Conservation (phyloP, 2,888 invertebrate genomes). For the Pachydiplax longipennis region DNA sequence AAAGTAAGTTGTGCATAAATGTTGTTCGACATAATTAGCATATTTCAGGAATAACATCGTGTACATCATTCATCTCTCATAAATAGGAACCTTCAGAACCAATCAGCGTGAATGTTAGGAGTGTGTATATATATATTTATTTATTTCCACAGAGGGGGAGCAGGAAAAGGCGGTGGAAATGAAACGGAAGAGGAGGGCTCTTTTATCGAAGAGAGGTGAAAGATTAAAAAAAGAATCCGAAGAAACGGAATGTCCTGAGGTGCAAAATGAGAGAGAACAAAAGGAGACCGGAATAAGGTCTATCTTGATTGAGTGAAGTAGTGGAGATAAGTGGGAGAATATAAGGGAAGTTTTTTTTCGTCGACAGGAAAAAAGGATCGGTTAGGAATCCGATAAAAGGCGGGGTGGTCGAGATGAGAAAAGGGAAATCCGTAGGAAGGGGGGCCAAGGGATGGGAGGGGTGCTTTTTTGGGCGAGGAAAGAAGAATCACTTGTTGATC, state of each 20-base stretch:
- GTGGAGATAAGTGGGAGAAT: slow-evolving; percentile 15
- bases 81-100: too few species aligned
- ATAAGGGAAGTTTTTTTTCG: slow-evolving; percentile 1
- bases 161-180: background rate
- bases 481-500: slow-evolving; percentile 45
- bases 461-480: background rate
- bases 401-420: background rate
- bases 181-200: background rate
- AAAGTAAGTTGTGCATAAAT: too few species aligned
- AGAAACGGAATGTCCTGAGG: background rate
- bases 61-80: too few species aligned
- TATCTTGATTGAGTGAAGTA: background rate
- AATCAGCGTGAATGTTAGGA: too few species aligned
- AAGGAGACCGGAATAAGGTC: background rate
- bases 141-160: too few species aligned
- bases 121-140: too few species aligned
- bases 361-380: background rate
- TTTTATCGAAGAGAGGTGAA: background rate
- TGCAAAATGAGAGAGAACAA: background rate
- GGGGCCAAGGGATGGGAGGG: background rate
- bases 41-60: too few species aligned
- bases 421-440: background rate
- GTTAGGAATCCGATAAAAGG: background rate
- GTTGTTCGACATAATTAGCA: too few species aligned
- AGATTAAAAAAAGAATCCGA: background rate